Conservation (phyloP, 2,797 vertebrate genomes). For the Rachycentron canadum region DNA sequence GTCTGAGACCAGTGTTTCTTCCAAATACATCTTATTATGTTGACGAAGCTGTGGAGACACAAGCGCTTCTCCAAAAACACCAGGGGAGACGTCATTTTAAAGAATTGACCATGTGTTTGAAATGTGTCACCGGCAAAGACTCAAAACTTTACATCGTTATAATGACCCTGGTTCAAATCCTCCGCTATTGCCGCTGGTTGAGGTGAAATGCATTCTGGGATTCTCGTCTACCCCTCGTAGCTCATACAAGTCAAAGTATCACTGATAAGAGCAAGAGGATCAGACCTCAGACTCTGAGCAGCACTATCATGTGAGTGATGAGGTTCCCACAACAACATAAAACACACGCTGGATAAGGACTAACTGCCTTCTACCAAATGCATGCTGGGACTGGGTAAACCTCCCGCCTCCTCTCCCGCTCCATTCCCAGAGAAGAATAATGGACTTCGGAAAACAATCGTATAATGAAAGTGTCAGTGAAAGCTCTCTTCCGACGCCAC, state of each 20-base stretch:
- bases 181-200: background rate
- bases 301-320: background rate
- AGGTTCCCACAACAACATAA: background rate
- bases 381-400: background rate
- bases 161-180: background rate
- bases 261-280: background rate
- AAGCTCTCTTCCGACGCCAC: background rate
- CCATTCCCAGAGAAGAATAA: background rate
- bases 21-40: background rate
- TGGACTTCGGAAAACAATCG: background rate
- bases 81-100: background rate
- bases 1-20: background rate
- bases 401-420: background rate
- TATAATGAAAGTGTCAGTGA: background rate
- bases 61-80: too few relatives aligned
- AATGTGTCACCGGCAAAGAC: too few relatives aligned
- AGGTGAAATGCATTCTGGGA: background rate
- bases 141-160: too few relatives aligned
- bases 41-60: background rate
- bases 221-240: background rate
- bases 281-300: background rate
- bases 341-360: background rate
- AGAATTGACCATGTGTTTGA: too few relatives aligned
- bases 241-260: background rate
- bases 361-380: constrained; percentile 1